These are phyloP conservation scores for Calliopsis andreniformis DNA, from an alignment of 1,140 invertebrate genomes.

Conservation along the genomic window DNA sequence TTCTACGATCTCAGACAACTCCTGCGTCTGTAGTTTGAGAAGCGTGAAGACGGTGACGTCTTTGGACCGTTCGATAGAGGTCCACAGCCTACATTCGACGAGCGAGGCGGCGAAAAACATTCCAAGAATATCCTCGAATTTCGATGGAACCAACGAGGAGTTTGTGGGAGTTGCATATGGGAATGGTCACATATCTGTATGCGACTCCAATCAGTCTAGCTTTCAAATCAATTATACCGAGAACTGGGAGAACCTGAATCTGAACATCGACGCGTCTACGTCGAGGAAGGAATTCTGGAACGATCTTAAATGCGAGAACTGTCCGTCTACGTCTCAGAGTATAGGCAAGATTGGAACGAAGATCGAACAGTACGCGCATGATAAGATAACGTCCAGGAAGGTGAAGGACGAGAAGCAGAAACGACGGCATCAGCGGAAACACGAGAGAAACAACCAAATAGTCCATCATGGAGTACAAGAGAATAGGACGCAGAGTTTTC, in stretches of 20 bases:
- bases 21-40: conserved; percentile 71
- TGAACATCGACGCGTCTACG: conserved; percentile 75
- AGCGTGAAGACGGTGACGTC: conserved; percentile 35
- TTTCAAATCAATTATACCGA: conserved; percentile 79
- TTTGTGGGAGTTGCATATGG: conserved; percentile 78
- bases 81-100: conserved; percentile 34
- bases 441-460: conserved; percentile 61
- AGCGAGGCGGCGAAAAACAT: conserved; percentile 58
- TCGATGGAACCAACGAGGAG: conserved; percentile 77
- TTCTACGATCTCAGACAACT: conserved; percentile 67
- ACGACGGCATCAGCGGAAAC: conserved; percentile 72
- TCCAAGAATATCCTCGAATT: conserved; percentile 71
- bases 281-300: conserved; percentile 76
- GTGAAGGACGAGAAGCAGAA: conserved; percentile 68
- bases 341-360: conserved; percentile 73
- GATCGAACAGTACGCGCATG: conserved; percentile 65
- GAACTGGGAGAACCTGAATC: conserved; percentile 79
- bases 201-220: conserved; percentile 75
- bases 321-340: conserved; percentile 73
- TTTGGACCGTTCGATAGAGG: conserved; percentile 58
- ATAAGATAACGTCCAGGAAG: conserved; percentile 62
- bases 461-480: conserved; percentile 7
- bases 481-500: conserved; percentile 35
- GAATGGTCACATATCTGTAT: conserved; percentile 76
- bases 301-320: conserved; percentile 77